phyloP scores from a whole-genome alignment of 2,113 vertebrate genomes.

The Kryptolebias marmoratus region DNA sequence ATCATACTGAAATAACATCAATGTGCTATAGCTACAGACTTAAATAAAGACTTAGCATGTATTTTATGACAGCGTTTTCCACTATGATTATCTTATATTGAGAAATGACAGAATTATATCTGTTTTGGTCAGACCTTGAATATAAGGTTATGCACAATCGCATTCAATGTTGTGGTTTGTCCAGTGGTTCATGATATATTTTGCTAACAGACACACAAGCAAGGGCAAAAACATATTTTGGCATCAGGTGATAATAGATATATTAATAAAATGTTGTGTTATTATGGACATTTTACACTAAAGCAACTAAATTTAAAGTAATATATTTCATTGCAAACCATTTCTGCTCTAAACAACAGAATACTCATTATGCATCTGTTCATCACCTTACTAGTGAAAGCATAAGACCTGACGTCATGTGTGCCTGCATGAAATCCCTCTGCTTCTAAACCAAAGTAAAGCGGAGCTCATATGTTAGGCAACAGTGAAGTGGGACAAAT shows the following conservation, averaged over 20 bases:
- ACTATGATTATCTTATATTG: no score
- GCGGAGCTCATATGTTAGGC: slow-evolving; percentile 41
- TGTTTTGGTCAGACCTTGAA: no score
- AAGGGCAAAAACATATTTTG: no score
- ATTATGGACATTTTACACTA: background rate
- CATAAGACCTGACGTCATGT: slow-evolving; percentile 7
- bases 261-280: background rate
- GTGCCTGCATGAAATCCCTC: slow-evolving; percentile 47
- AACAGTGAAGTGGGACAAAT: slow-evolving; percentile 54
- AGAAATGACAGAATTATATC: no score
- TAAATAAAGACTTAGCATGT: background rate
- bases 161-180: no score
- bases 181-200: no score
- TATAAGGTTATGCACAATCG: no score
- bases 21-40: slow-evolving; percentile 10
- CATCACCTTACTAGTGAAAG: slow-evolving; percentile 41
- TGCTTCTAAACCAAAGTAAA: slow-evolving; percentile 65
- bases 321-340: no score
- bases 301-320: no score
- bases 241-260: no score
- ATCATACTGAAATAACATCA: background rate
- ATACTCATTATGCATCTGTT: slow-evolving; percentile 2
- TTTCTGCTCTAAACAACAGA: no score
- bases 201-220: no score
- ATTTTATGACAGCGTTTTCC: background rate